These are phyloP conservation scores for Aelia acuminata DNA, from an alignment of 2,888 invertebrate genomes.

Conservation along the genomic window DNA sequence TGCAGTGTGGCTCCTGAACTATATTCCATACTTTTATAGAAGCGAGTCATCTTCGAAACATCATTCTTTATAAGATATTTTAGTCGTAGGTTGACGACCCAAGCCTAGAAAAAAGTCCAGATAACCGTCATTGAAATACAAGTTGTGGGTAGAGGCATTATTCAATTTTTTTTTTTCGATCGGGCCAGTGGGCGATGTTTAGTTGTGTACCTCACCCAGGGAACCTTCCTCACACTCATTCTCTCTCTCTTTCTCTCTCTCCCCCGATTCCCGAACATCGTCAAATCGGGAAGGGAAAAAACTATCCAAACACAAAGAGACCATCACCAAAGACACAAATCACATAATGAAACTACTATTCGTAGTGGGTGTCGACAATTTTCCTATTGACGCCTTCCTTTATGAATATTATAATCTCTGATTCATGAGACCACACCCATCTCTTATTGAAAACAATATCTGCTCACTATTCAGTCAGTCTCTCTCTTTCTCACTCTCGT, in stretches of 20 bases:
- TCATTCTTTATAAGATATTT: neutral
- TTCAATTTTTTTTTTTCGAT: constrained; percentile 29
- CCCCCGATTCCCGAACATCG: neutral
- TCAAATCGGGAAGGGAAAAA: constrained; percentile 25
- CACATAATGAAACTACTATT: constrained; percentile 56
- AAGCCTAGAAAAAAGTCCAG: neutral
- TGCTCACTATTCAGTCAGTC: constrained; percentile 62
- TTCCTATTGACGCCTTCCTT: constrained; percentile 65
- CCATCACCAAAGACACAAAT: constrained; percentile 52
- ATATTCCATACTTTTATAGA: neutral
- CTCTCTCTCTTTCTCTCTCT: no score
- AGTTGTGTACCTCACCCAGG: neutral
- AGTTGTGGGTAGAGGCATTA: constrained; percentile 29
- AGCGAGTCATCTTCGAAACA: neutral
- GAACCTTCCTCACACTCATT: neutral
- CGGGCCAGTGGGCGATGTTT: neutral
- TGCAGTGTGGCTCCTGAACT: no score
- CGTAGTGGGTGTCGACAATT: constrained; percentile 64
- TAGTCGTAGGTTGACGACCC: neutral
- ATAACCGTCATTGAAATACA: constrained; percentile 25
- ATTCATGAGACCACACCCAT: constrained; percentile 62
- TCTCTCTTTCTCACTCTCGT: no score
- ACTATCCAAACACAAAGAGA: constrained; percentile 33
- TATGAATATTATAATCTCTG: constrained; percentile 65
- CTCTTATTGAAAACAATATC: constrained; percentile 65